A percentile compares a stretch with the other conserved stretches of the same genome.
Evolutionary conservation across 1,140 invertebrate genomes (phyloP).

Genomic region (Notospermus geniculatus): DNA sequence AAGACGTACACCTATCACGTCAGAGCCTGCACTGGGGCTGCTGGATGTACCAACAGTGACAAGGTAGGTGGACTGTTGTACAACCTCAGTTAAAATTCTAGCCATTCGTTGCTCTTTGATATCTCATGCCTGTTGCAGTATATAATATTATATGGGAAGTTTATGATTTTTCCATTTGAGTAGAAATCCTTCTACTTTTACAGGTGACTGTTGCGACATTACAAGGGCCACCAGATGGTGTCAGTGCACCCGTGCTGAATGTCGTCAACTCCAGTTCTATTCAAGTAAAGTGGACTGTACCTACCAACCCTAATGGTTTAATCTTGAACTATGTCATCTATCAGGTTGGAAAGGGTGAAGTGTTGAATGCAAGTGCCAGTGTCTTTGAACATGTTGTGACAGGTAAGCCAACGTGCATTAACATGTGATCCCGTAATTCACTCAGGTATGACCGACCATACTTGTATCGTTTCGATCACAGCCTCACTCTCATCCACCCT

Average conservation of each 20-base stretch:
- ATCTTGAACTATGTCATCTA: slow-evolving; percentile 34
- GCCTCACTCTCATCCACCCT: too few relatives aligned
- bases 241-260: slow-evolving; percentile 31
- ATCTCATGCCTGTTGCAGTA: too few relatives aligned
- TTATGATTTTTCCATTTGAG: too few relatives aligned
- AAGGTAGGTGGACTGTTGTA: slow-evolving; percentile 25
- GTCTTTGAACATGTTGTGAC: slow-evolving; percentile 20
- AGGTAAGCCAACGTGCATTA: slow-evolving; percentile 27
- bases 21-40: slow-evolving; percentile 41
- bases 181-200: too few relatives aligned
- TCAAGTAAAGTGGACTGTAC: slow-evolving; percentile 32
- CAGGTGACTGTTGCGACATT: slow-evolving; percentile 49
- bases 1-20: slow-evolving; percentile 44
- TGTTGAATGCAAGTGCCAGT: slow-evolving; percentile 21
- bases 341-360: slow-evolving; percentile 11
- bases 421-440: too few relatives aligned
- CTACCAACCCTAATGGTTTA: slow-evolving; percentile 45
- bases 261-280: slow-evolving; percentile 31
- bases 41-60: slow-evolving; percentile 43
- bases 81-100: too few relatives aligned
- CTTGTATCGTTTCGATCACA: too few relatives aligned
- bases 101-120: too few relatives aligned
- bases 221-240: slow-evolving; percentile 41
- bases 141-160: too few relatives aligned
- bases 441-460: too few relatives aligned